phyloP scores from a whole-genome alignment of 2,888 invertebrate genomes.

The Macropis europaea region DNA sequence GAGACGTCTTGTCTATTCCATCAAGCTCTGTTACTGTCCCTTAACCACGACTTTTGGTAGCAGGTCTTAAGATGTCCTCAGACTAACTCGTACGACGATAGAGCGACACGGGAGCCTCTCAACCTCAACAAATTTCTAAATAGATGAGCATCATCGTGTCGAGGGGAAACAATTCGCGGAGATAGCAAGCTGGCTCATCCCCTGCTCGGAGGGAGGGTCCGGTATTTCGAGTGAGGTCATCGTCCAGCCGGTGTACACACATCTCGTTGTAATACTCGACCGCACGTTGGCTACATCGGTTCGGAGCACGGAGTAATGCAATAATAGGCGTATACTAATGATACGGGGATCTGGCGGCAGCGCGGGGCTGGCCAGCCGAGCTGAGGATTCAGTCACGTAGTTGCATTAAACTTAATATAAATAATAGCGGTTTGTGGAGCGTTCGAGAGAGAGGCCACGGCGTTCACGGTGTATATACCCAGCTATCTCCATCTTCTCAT shows the following conservation, averaged over 20 bases:
- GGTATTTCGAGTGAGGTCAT: constrained; percentile 61
- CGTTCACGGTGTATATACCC: constrained; percentile 66
- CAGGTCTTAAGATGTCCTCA: no score
- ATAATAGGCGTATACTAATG: constrained; percentile 80
- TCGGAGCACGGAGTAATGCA: constrained; percentile 75
- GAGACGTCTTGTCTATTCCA: no score
- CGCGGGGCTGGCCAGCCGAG: constrained; percentile 49
- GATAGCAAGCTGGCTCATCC: constrained; percentile 13
- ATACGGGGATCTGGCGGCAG: constrained; percentile 68
- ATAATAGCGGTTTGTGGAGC: constrained; percentile 79
- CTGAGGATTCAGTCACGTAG: constrained; percentile 80
- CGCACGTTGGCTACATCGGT: constrained; percentile 47
- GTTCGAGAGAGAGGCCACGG: constrained; percentile 61
- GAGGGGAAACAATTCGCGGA: background rate
- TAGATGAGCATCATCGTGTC: no score
- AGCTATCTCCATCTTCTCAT: constrained; percentile 77
- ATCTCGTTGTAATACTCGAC: constrained; percentile 64
- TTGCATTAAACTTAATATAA: constrained; percentile 80
- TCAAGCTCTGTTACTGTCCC: no score
- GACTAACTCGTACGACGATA: no score
- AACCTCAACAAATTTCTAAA: no score
- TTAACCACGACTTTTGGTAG: no score
- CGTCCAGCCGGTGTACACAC: constrained; percentile 60
- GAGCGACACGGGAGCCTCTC: no score
- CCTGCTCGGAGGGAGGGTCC: constrained; percentile 12